Conservation (phyloP, 2,113 vertebrate genomes). For the Festucalex cinctus region DNA sequence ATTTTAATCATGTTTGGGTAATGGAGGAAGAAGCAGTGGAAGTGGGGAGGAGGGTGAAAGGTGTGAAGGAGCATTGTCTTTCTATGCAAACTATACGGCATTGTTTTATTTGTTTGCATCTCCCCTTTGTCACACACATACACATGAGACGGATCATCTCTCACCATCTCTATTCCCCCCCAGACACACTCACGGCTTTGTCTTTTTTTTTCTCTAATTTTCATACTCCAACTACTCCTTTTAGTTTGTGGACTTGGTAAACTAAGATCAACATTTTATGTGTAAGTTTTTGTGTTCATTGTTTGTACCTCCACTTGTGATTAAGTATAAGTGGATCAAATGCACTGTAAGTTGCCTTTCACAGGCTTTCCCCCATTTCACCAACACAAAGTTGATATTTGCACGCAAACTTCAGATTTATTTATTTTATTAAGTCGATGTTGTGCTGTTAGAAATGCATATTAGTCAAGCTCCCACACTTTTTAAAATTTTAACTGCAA, state of each 20-base stretch:
- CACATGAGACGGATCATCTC: conserved; percentile 63
- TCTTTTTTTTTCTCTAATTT: conserved; percentile 43
- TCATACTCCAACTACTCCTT: conserved; percentile 8
- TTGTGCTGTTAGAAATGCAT: no score
- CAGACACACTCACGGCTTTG: conserved; percentile 49
- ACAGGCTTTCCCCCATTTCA: no score
- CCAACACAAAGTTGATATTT: no score
- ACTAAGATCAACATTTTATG: not conserved
- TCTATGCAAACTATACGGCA: conserved; percentile 59
- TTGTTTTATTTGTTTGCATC: conserved; percentile 69
- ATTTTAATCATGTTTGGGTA: conserved; percentile 78
- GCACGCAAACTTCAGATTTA: no score
- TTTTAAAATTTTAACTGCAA: not conserved
- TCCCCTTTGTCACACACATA: conserved; percentile 42
- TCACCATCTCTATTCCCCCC: conserved; percentile 48
- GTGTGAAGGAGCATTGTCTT: conserved; percentile 61
- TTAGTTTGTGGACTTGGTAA: conserved; percentile 1
- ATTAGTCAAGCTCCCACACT: no score
- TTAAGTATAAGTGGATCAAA: not conserved
- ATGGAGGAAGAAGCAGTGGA: conserved; percentile 62
- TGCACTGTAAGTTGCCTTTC: no score
- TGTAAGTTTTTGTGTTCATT: no score
- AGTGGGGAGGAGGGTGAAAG: conserved; percentile 60
- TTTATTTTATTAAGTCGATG: no score
- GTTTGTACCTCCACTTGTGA: not conserved